Evolutionary conservation across 2,113 vertebrate genomes (phyloP).

Genomic region (Ctenodactylus gundi): DNA sequence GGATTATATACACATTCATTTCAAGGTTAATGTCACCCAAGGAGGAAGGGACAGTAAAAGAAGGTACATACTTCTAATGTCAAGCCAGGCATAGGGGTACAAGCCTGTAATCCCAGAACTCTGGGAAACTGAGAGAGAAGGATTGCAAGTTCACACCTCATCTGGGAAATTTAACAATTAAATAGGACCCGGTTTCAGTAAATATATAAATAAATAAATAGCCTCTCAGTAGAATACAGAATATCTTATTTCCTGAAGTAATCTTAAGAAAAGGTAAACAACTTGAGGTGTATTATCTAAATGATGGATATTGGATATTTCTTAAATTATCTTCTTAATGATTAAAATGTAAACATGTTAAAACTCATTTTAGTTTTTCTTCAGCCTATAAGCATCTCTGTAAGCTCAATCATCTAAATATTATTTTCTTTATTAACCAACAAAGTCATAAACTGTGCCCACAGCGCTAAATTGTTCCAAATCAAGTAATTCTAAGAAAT

Average conservation of each 20-base stretch:
- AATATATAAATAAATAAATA: too few relatives aligned
- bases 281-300: neutral
- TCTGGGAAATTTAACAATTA: too few relatives aligned
- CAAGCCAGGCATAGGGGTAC: too few relatives aligned
- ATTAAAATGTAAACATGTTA: neutral
- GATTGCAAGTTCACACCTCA: too few relatives aligned
- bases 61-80: neutral
- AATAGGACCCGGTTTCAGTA: too few relatives aligned
- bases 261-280: neutral
- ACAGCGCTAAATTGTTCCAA: neutral
- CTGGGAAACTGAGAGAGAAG: too few relatives aligned
- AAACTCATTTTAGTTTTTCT: neutral
- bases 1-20: neutral
- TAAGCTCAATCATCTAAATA: neutral
- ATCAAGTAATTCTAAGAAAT: neutral
- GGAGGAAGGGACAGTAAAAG: neutral
- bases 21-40: neutral
- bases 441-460: neutral
- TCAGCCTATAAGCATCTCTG: neutral
- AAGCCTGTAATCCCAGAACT: too few relatives aligned
- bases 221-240: neutral
- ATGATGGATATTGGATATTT: neutral
- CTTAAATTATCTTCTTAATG: neutral
- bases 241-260: neutral
- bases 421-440: neutral